Conservation (phyloP, 2,888 invertebrate genomes). For the Rugalucina vietnamica region DNA sequence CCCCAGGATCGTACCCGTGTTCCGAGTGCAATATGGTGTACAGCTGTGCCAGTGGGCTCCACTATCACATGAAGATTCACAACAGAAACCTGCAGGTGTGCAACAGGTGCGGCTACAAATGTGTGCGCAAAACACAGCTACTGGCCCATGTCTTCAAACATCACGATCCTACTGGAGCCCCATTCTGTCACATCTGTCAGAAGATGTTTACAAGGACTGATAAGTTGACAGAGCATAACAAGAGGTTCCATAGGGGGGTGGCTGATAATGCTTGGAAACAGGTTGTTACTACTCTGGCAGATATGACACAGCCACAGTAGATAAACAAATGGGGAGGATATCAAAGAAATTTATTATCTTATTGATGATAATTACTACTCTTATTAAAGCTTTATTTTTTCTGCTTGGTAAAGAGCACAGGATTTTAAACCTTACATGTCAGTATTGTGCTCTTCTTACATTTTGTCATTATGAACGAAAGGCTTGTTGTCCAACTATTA, state of each 20-base stretch:
- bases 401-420: too few species aligned
- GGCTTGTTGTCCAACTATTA: too few species aligned
- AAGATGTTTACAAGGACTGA: not conserved
- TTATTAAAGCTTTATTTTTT: too few species aligned
- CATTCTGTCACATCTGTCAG: not conserved
- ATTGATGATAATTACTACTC: too few species aligned
- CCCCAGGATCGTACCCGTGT: not conserved
- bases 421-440: too few species aligned
- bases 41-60: constrained; percentile 8
- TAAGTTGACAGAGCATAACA: not conserved
- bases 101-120: not conserved
- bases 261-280: not conserved
- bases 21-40: not conserved
- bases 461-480: too few species aligned
- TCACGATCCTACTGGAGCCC: not conserved
- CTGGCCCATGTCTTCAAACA: not conserved
- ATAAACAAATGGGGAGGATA: too few species aligned
- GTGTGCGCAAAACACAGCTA: not conserved
- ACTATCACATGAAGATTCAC: constrained; percentile 6
- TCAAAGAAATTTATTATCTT: too few species aligned
- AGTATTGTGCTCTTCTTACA: too few species aligned
- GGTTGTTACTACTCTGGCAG: too few species aligned
- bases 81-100: constrained; percentile 8
- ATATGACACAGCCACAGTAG: too few species aligned
- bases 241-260: not conserved